phyloP scores from a whole-genome alignment of 2,888 invertebrate genomes.

The Troides aeacus region DNA sequence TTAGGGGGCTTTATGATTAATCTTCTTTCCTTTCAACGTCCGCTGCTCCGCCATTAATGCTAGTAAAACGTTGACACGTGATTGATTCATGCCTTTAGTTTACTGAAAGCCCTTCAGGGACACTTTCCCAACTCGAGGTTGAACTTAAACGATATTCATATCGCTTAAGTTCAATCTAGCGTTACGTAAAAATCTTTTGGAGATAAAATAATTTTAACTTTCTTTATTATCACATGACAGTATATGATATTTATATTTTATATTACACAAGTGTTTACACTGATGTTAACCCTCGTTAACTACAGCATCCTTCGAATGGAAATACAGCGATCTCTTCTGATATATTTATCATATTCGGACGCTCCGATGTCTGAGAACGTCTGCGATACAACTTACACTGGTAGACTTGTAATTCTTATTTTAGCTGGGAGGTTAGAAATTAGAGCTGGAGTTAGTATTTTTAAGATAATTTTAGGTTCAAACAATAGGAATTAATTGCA shows the following conservation, averaged over 20 bases:
- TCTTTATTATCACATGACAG: not conserved
- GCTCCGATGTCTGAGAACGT: too few species aligned
- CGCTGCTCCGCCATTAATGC: conserved; percentile 10
- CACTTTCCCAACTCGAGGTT: not conserved
- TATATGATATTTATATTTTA: too few species aligned
- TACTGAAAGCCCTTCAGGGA: conserved; percentile 5
- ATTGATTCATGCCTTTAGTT: conserved; percentile 16
- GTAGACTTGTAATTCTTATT: too few species aligned
- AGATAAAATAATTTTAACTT: not conserved
- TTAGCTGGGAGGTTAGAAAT: not conserved
- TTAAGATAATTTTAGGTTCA: not conserved
- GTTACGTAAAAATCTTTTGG: not conserved
- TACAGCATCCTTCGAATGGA: too few species aligned
- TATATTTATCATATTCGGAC: too few species aligned
- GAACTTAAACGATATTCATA: not conserved
- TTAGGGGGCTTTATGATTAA: conserved; percentile 10
- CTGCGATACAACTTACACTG: too few species aligned
- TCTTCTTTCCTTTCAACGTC: conserved; percentile 6
- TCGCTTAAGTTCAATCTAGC: not conserved
- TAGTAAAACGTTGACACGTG: conserved; percentile 9
- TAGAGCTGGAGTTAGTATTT: not conserved
- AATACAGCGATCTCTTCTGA: too few species aligned
- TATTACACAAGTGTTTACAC: too few species aligned
- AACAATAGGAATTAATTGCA: not conserved
- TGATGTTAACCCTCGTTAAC: too few species aligned